A percentile compares a stretch with the other conserved stretches of the same genome.
These are phyloP conservation scores for Saxicola maurus DNA, from an alignment of 2,797 vertebrate species.

Conservation along the genomic window DNA sequence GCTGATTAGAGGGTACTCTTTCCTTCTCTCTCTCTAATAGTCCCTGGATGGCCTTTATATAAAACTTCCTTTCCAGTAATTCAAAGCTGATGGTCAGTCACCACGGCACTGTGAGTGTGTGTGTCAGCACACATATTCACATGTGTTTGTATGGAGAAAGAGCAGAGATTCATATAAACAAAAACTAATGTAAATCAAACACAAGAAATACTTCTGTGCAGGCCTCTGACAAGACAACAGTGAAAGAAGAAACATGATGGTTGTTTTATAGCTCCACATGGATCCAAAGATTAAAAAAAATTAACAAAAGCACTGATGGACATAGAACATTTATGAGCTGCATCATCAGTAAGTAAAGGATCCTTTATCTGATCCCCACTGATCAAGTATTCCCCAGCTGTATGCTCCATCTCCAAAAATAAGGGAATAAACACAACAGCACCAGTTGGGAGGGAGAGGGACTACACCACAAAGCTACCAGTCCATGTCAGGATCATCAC, in stretches of 20 bases:
- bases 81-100: conserved; percentile 4
- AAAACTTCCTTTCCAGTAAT: conserved; percentile 8
- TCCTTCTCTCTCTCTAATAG: background rate
- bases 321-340: background rate
- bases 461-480: fast-evolving
- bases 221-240: background rate
- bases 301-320: background rate
- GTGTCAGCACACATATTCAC: background rate
- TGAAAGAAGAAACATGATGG: background rate
- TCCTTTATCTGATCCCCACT: background rate
- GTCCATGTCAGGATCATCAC: background rate
- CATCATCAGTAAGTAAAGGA: background rate
- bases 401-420: background rate
- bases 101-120: background rate
- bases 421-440: background rate
- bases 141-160: background rate
- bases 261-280: background rate
- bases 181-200: background rate
- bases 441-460: background rate
- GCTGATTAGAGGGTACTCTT: conserved; percentile 27
- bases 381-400: background rate
- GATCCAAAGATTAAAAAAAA: background rate
- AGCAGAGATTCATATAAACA: background rate
- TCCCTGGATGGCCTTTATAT: conserved; percentile 3
- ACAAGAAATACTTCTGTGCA: background rate